Evolutionary conservation across 2,888 invertebrate genomes (phyloP), one percentile per base, ranked within the genome.

Genomic region (Rhabditoides inermis): DNA sequence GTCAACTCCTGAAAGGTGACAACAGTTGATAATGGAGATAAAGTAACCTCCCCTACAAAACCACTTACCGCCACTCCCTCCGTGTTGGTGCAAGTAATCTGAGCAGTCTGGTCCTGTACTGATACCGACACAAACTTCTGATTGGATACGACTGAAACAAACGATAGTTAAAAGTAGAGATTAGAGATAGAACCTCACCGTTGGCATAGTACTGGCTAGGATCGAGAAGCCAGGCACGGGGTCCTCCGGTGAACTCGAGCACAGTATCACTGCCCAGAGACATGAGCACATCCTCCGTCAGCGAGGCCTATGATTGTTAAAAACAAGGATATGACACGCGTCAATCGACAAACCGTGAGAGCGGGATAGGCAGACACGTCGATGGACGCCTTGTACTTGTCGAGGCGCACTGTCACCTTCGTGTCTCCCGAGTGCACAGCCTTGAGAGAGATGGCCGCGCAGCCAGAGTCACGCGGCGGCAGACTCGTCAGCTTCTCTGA

Each of bases 201-300:
- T 44, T 49, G 45, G 53, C 53, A 48, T 56, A 69, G 52, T 58
- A 62, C 18, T 56, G 47, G 12, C 58, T 44, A 2, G 65, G 44
- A 36, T 72, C 72, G 10, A 63, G 49, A 30, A 68, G 35, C 70
- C 69, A 72, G 1, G 69, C 70, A 4, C 72, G 41, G 3, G 70
- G 69, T 20, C 72, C 72, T 5, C 70, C 72, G 6, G 49, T 46
- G 25, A 69, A 22, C 2, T 32, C 41, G 2, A 72, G 26, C 15
- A 32, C 26, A 23, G 53, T 49, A 7, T 45, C 47, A 27, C 64
- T 58, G 7, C 60, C 60, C 2, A 65, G 48, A 18, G 64, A 62
- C 15, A 72, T 53, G 2, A 61, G 51, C 6, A 53, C 47, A 18
- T 61, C 60, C 10, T 51, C 47, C 1, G 54, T 5, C 10, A 39